Base-by-base conservation (phyloP, 2,888 invertebrate species). In the Himalopsyche japonica region DNA sequence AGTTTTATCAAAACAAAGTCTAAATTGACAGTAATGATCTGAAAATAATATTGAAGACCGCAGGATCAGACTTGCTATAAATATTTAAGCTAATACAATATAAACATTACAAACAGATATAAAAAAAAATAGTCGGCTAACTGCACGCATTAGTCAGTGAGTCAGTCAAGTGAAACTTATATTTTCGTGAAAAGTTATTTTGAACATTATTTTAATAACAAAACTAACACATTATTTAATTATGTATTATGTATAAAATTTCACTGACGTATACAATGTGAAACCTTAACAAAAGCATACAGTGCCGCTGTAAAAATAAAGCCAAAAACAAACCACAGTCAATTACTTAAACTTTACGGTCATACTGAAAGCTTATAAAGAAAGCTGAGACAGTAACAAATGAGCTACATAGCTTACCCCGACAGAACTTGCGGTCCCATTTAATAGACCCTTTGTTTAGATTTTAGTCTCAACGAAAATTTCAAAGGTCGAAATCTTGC, bases 301-400 rank as follows among this genome's bases (percentile, higher is more conserved):
- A 10, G 20, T 20, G 20, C 20, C n/a, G 32, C 5, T 32, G 32
- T 32, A 77, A 32, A 76, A 34, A 77, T 77, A n/a, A 37, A 77
- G 34, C 20, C 34, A 8, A 18, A 77, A 77, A 24, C 37, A 77
- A 34, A 32, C 77, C 8, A 77, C 32, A 37, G 77, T 32, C 34
- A 34, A 77, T 77, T 77, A 77, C 77, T 77, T 37, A 37, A 37
- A 77, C 37, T 30, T 37, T 37, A 37, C 34, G 37, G 77, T 77
- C 37, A 18, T 24, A 32, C 34, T 37, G 77, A 77, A 77, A 77
- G 77, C 77, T 77, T 77, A 77, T 77, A 77, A 77, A 77, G 77
- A 20, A 77, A 37, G 37, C 77, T 77, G 10, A 24, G 34, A 77
- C 77, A 37, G 37, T 37, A 77, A 77, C 37, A 77, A 77, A 77